These are phyloP conservation scores for Eidolon dupreanum DNA, from an alignment of 2,797 vertebrate genomes.

Conservation along the genomic window DNA sequence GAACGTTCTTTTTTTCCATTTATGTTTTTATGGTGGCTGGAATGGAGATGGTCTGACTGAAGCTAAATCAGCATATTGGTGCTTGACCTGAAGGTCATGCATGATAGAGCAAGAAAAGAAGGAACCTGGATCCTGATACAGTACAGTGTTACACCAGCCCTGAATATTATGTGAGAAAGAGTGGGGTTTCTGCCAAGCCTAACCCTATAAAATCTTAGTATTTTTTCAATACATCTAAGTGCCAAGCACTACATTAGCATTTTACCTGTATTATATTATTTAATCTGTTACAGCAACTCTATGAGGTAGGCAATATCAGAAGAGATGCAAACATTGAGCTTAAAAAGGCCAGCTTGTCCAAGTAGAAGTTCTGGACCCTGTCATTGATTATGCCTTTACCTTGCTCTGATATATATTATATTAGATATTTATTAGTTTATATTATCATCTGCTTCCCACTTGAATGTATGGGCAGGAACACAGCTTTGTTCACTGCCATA, in stretches of 20 bases:
- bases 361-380: background rate
- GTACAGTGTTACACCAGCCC: background rate
- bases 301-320: background rate
- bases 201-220: background rate
- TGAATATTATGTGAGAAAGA: background rate
- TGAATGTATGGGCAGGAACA: background rate
- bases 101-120: background rate
- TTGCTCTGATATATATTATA: background rate
- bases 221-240: background rate
- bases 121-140: background rate
- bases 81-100: background rate
- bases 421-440: background rate
- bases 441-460: background rate
- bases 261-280: constrained; percentile 8
- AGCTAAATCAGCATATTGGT: background rate
- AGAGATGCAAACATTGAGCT: background rate
- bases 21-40: background rate
- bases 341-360: background rate
- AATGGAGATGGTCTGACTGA: background rate
- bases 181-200: background rate
- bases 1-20: background rate
- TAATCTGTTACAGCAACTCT: background rate
- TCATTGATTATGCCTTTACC: background rate
- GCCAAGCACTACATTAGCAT: background rate
- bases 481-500: background rate